Percentiles rank a stretch among this genome's conserved stretches.
These are phyloP conservation scores for Sitobion miscanthi DNA, from an alignment of 1,140 invertebrate species.

Conservation along the genomic window DNA sequence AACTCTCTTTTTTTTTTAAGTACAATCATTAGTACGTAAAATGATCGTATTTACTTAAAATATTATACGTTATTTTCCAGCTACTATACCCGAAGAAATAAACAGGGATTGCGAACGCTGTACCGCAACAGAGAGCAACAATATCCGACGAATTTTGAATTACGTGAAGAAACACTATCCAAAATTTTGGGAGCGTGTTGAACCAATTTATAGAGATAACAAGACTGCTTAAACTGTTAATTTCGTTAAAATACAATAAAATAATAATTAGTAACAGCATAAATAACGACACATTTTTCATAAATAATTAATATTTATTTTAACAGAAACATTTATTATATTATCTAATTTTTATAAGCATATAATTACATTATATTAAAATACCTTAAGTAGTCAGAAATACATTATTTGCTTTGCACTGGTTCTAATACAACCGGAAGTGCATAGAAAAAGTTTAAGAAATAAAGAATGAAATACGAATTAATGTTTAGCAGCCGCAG, in stretches of 20 bases:
- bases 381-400: not conserved
- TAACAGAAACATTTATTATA: not conserved
- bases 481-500: not conserved
- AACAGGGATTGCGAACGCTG: not conserved
- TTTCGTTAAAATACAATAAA: no score
- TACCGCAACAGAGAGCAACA: not conserved
- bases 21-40: not conserved
- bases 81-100: conserved; percentile 20
- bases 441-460: conserved; percentile 3
- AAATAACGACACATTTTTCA: not conserved
- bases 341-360: not conserved
- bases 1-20: not conserved
- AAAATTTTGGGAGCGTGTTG: not conserved
- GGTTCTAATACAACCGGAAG: not conserved
- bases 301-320: conserved; percentile 27
- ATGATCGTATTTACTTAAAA: not conserved
- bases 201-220: conserved; percentile 2
- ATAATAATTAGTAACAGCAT: not conserved
- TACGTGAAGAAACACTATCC: conserved; percentile 11
- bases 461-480: not conserved
- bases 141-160: not conserved
- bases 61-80: not conserved
- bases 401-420: not conserved
- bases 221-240: not conserved
- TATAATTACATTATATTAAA: not conserved